Percentiles rank a stretch among this genome's conserved stretches.
Evolutionary conservation across 2,113 vertebrate genomes (phyloP).

Genomic region (Cyanoramphus novaezelandiae): DNA sequence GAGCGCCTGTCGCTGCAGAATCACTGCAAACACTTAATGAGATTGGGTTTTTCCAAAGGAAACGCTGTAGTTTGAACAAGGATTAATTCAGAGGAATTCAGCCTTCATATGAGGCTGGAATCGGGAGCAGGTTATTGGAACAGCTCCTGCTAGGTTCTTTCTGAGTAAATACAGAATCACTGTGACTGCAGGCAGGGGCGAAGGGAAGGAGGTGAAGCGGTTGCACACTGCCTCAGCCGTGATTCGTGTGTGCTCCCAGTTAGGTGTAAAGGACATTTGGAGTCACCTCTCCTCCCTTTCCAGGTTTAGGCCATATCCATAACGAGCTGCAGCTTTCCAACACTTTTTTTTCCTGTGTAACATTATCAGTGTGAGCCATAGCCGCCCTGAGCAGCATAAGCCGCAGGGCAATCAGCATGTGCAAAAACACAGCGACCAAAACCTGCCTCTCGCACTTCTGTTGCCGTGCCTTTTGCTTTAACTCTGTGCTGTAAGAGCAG

Average conservation of each 20-base stretch:
- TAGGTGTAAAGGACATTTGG: background rate
- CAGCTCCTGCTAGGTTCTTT: slow-evolving; percentile 14
- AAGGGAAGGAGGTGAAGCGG: background rate
- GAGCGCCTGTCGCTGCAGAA: background rate
- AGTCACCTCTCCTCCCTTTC: background rate
- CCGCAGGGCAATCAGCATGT: background rate
- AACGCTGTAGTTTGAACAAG: background rate
- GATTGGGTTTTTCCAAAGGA: background rate
- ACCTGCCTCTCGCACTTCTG: background rate
- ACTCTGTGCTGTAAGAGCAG: background rate
- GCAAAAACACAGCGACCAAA: background rate
- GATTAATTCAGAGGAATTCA: background rate
- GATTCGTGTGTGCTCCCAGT: background rate
- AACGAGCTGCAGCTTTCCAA: background rate
- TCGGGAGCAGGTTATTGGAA: slow-evolving; percentile 24
- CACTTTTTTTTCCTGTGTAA: background rate
- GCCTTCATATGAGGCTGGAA: background rate
- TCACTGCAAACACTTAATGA: background rate
- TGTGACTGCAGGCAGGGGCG: background rate
- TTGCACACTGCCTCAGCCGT: background rate
- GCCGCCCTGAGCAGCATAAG: background rate
- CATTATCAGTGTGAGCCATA: background rate
- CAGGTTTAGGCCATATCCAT: background rate
- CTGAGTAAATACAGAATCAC: background rate
- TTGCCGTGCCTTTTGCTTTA: background rate